Percentiles rank a stretch among this genome's conserved stretches.
Evolutionary conservation across 2,113 vertebrate species (phyloP).

Genomic region (Chloroceryle aenea): DNA sequence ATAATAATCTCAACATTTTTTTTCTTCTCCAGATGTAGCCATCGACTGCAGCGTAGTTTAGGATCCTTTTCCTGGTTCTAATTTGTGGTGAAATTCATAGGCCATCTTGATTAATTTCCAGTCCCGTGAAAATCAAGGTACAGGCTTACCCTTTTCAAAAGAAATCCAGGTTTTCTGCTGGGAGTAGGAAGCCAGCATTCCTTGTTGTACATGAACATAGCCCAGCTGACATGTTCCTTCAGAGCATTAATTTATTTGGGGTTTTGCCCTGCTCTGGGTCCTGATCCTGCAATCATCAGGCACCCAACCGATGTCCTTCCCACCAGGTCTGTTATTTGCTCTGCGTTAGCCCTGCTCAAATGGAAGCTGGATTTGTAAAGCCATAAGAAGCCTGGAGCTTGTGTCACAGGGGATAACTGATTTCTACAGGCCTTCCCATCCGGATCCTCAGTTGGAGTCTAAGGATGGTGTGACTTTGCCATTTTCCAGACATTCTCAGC

Average conservation of each 20-base stretch:
- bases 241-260: background rate
- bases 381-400: background rate
- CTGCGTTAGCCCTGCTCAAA: background rate
- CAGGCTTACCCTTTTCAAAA: background rate
- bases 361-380: background rate
- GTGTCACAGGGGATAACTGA: background rate
- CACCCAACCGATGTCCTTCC: no score
- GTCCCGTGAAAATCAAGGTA: background rate
- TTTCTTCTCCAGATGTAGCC: background rate
- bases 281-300: background rate
- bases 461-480: background rate
- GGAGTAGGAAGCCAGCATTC: background rate
- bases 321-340: background rate
- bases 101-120: background rate
- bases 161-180: background rate
- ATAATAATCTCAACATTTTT: background rate
- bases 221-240: background rate
- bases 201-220: no score
- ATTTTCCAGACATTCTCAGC: background rate
- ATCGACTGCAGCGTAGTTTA: background rate
- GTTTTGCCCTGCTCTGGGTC: background rate
- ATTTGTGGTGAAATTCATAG: background rate
- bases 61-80: background rate
- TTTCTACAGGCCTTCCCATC: background rate
- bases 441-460: background rate